A percentile compares a stretch with the other conserved stretches of the same genome.
phyloP scores from a whole-genome alignment of 2,888 invertebrate genomes.

The Chrysotoxum bicinctum region DNA sequence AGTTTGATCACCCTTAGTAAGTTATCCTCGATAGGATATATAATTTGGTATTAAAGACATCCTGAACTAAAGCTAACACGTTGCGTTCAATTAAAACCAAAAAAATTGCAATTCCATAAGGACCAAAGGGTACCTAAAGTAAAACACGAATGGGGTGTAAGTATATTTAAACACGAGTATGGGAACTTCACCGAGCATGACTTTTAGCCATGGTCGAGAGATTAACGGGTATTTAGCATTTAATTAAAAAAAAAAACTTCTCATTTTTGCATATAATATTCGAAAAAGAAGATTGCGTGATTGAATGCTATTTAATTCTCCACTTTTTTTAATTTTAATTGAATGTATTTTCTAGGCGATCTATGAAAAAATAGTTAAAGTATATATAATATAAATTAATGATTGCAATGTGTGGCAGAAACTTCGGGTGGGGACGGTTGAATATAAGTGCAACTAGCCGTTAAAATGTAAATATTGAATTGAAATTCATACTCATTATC shows the following conservation, averaged over 20 bases:
- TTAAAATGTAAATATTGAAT: slow-evolving; percentile 59
- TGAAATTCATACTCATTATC: slow-evolving; percentile 41
- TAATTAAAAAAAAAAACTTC: background rate
- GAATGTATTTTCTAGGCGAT: slow-evolving; percentile 59
- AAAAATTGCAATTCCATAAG: background rate
- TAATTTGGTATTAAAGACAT: background rate
- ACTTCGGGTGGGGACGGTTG: background rate
- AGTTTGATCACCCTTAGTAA: no score
- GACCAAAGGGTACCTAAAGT: background rate
- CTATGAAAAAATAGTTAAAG: slow-evolving; percentile 66
- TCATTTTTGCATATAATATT: slow-evolving; percentile 5
- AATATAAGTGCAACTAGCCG: slow-evolving; percentile 43
- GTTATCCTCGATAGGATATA: no score
- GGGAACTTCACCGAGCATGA: slow-evolving; percentile 45
- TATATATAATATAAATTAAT: background rate
- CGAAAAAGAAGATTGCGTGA: slow-evolving; percentile 57
- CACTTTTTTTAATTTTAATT: slow-evolving; percentile 11
- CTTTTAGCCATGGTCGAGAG: slow-evolving; percentile 56
- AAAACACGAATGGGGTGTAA: background rate
- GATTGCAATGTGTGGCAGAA: background rate
- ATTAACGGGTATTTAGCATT: slow-evolving; percentile 58
- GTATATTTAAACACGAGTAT: no score
- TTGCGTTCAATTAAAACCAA: background rate
- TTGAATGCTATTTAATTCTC: slow-evolving; percentile 59
- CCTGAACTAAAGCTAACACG: background rate